These are phyloP conservation scores for Ennomos erosarius DNA, from an alignment of 2,888 invertebrate genomes.

Conservation along the genomic window DNA sequence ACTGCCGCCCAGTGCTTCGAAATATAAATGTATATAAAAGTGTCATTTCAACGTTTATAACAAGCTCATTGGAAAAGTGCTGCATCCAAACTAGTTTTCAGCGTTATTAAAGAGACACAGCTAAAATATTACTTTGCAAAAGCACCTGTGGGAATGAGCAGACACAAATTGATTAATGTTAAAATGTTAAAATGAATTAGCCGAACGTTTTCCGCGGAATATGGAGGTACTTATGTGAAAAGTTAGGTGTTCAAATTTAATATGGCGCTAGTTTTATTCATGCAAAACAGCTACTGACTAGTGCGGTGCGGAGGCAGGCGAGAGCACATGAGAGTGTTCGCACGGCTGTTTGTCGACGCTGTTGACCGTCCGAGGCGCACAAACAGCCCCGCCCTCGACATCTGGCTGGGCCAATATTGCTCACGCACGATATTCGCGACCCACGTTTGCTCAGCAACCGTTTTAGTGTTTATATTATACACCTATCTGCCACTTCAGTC, in stretches of 20 bases:
- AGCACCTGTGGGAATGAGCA: conserved; percentile 19
- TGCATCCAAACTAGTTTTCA: conserved; percentile 13
- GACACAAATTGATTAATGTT: conserved; percentile 26
- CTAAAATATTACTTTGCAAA: conserved; percentile 22
- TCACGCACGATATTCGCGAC: conserved; percentile 65
- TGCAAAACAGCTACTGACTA: conserved; percentile 55
- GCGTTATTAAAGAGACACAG: conserved; percentile 12
- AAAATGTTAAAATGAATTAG: conserved; percentile 35
- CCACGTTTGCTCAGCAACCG: conserved; percentile 60
- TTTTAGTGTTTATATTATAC: conserved; percentile 54
- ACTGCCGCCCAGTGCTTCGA: conserved; percentile 46
- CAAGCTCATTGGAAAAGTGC: conserved; percentile 6
- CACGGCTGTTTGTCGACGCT: conserved; percentile 68
- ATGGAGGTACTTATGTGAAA: conserved; percentile 32
- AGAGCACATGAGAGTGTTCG: conserved; percentile 63
- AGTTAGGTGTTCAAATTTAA: conserved; percentile 42
- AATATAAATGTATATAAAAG: conserved; percentile 40
- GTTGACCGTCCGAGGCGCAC: conserved; percentile 66
- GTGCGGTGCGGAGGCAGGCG: conserved; percentile 2
- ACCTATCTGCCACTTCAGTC: conserved; percentile 51
- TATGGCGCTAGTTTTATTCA: conserved; percentile 50
- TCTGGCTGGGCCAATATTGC: conserved; percentile 67
- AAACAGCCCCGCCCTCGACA: conserved; percentile 64
- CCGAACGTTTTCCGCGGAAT: conserved; percentile 25
- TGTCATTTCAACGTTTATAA: conserved; percentile 36